These are phyloP conservation scores for Danionella dracula DNA, from an alignment of 2,797 vertebrate species.

Conservation along the genomic window DNA sequence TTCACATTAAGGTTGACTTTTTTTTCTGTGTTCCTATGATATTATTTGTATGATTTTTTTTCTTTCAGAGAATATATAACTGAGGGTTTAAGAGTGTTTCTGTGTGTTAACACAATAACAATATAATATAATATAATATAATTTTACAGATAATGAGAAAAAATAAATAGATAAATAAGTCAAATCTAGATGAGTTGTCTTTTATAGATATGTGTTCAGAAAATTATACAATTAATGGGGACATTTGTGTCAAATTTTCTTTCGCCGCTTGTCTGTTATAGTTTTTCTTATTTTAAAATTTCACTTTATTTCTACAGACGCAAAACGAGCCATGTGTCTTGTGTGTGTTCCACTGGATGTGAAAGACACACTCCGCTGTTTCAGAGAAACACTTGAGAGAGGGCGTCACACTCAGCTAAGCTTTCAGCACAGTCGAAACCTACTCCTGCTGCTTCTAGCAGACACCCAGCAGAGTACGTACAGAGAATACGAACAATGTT, in stretches of 20 bases:
- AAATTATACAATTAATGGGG: too few species aligned
- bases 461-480: constrained; percentile 71
- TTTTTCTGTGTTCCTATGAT: too few species aligned
- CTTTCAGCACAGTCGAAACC: constrained; percentile 79
- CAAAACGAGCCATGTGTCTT: constrained; percentile 60
- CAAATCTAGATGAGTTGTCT: too few species aligned
- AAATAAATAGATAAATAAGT: too few species aligned
- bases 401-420: constrained; percentile 68
- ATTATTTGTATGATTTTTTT: too few species aligned
- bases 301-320: constrained; percentile 59
- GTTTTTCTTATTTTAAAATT: constrained; percentile 35
- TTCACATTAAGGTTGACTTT: too few species aligned
- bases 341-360: constrained; percentile 84
- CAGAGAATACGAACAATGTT: background rate
- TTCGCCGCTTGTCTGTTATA: background rate
- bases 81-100: too few species aligned
- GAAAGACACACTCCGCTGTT: constrained; percentile 76
- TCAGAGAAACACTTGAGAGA: constrained; percentile 75
- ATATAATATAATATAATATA: too few species aligned
- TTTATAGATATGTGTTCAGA: too few species aligned
- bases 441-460: constrained; percentile 78
- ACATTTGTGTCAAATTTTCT: too few species aligned
- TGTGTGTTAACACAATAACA: background rate
- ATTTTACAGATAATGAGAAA: too few species aligned
- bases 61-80: too few species aligned